Base-by-base conservation (phyloP, 2,888 invertebrate species). In the Xestia ashworthii region DNA sequence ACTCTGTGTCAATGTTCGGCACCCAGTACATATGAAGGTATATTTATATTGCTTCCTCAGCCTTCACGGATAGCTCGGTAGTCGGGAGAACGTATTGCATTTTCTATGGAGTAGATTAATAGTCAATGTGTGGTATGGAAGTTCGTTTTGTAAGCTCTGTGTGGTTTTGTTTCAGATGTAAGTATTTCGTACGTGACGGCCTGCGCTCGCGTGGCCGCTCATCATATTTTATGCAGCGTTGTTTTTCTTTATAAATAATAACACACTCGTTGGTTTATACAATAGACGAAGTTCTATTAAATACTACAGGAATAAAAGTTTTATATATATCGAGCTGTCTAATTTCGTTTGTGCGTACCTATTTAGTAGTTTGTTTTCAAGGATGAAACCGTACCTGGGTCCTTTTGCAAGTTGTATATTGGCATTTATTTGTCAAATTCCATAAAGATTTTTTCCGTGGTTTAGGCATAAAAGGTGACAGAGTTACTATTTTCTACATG, bases 1-100 rank as follows among this genome's bases (percentile, higher is more conserved):
- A 91, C 91, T 91, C 91, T 90, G 88, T 91, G 91, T 91, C 92
- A 89, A 90, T 90, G 90, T 88, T 90, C 89, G 87, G 88, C 89
- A 86, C 86, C 89, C 87, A 80, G 87, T 85, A 88, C 88, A 84
- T 88, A 82, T 80, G 82, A 81, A 83, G 78, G 82, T 88, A 88
- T 88, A 87, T 86, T 87, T 88, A 88, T 88, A 88, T 81, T 80
- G 83, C 79, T 75, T 81, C 68, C 71, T 88, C 74, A 84, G 87
- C 80, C 71, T 85, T 76, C 70, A 55, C 80, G 66, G 78, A 74
- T 74, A 73, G 80, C 74, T 74, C 64, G 69, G 65, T 71, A 69
- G 83, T 74, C 32, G 69, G 60, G 67, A 67, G 68, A 83, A 75
- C 48, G 81, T 85, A 83, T 77, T 87, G 87, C 85, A 89, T 88